These are phyloP conservation scores for Microtus montanus DNA, from an alignment of 2,113 vertebrate species.

Conservation along the genomic window DNA sequence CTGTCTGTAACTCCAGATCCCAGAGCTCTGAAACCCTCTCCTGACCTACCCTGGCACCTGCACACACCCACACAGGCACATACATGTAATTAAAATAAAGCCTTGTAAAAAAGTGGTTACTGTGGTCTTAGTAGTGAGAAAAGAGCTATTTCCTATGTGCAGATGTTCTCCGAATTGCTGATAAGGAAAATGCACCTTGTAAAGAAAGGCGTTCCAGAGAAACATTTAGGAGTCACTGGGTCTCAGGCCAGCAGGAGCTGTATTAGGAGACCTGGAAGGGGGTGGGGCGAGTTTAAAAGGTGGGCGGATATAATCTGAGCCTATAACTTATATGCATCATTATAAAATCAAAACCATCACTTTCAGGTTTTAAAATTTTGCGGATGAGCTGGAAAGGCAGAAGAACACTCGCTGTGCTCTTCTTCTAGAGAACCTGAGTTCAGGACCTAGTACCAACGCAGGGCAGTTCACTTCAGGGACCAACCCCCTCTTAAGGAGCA, in stretches of 20 bases:
- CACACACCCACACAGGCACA: neutral
- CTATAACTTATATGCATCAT: neutral
- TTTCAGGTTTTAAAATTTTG: neutral
- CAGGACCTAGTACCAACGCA: no score
- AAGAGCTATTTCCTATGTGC: constrained; percentile 11
- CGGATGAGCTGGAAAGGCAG: neutral
- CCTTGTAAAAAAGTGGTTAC: neutral
- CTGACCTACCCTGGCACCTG: neutral
- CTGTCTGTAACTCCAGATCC: neutral
- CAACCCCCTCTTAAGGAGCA: neutral
- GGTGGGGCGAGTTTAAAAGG: neutral
- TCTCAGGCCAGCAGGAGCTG: neutral
- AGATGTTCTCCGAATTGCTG: neutral
- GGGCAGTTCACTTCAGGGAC: neutral
- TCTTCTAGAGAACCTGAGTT: neutral
- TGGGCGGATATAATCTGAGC: neutral
- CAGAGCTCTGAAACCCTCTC: neutral
- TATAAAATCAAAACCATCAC: neutral
- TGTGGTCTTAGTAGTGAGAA: neutral
- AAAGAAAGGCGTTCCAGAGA: neutral
- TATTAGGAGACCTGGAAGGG: no score
- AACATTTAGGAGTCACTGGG: neutral
- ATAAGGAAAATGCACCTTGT: neutral
- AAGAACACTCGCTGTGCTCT: neutral
- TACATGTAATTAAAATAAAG: neutral